phyloP scores from a whole-genome alignment of 1,140 invertebrate species.

The Drosophila navojoa region DNA sequence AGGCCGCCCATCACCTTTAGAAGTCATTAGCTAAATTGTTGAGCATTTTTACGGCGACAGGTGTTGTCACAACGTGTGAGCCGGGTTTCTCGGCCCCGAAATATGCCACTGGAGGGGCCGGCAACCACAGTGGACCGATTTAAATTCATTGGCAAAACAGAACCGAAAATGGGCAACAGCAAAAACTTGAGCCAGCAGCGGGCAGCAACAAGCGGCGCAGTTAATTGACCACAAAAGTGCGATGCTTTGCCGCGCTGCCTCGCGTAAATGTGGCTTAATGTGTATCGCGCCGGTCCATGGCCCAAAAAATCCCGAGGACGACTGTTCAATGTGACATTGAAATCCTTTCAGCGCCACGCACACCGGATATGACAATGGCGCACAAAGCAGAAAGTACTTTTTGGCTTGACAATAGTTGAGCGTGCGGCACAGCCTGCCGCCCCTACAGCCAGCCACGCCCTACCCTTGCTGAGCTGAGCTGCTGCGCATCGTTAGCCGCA shows the following conservation, averaged over 20 bases:
- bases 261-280: conserved; percentile 63
- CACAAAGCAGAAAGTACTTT: too few relatives aligned
- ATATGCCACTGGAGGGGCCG: conserved; percentile 44
- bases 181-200: conserved; percentile 41
- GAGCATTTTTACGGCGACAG: conserved; percentile 71
- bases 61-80: conserved; percentile 61
- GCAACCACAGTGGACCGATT: conserved; percentile 64
- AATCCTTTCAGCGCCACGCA: conserved; percentile 63
- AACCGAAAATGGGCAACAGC: conserved; percentile 33
- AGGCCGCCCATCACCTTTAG: background rate
- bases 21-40: conserved; percentile 81
- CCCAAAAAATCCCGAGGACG: background rate
- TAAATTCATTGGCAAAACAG: conserved; percentile 73
- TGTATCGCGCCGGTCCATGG: conserved; percentile 25
- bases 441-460: background rate
- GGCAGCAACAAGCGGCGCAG: conserved; percentile 45
- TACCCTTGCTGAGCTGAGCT: background rate
- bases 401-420: background rate
- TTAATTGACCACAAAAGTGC: conserved; percentile 81
- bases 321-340: conserved; percentile 63
- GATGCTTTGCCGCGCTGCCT: conserved; percentile 58
- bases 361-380: conserved; percentile 32
- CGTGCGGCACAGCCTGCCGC: too few relatives aligned
- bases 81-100: conserved; percentile 1
- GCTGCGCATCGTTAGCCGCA: conserved; percentile 51